Evolutionary conservation across 2,113 vertebrate species (phyloP), one percentile per base, ranked within the genome.

Genomic region (Spheniscus mendiculus): DNA sequence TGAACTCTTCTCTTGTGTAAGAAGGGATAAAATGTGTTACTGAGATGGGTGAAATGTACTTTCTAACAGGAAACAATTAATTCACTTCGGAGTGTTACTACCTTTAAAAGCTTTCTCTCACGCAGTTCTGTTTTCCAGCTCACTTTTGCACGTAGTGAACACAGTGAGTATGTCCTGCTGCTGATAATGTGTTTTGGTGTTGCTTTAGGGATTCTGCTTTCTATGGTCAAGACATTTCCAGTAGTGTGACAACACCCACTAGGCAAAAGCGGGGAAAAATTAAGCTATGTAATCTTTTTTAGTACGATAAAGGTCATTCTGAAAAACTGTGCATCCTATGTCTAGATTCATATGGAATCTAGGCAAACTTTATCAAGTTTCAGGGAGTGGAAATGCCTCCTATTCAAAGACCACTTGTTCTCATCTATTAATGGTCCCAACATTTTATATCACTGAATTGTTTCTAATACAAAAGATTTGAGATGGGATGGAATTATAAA

Each of bases 161-260:
- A 5, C 15, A 1, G 18, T 1, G 47, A 52, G 4, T 1, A 3
- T 2, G 29, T 26, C 50, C 72, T 12, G 62, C 47, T 34, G 62
- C 69, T 50, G 61, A 1, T 1, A 15, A 15, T 0, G 4, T 1
- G 0, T 21, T 53, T 1, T 0, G 23, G 15, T 4, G 26, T 10
- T 32, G 80, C 69, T 49, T 34, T 8, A 23, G 65, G 70, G 40
- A 27, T 40, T 12, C 83, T 42, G 69, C 50, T 36, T 40, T 8
- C 67, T 13, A 3, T 5, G 30, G 11, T 9, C 21, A 22, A 14
- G 40, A 32, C 10, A 4, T 11, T 36, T 18, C 30, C 85, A 59
- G 23, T 1, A 47, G 38, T 62, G 62, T 59, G 79, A 69, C 62
- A 86, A 17, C 45, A 70, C 17, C 44, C 50, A 26, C 25, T 0